Evolutionary conservation across 1,140 invertebrate genomes (phyloP), one percentile per base, ranked within the genome.

Genomic region (Hyposmocoma kahamanoa): DNA sequence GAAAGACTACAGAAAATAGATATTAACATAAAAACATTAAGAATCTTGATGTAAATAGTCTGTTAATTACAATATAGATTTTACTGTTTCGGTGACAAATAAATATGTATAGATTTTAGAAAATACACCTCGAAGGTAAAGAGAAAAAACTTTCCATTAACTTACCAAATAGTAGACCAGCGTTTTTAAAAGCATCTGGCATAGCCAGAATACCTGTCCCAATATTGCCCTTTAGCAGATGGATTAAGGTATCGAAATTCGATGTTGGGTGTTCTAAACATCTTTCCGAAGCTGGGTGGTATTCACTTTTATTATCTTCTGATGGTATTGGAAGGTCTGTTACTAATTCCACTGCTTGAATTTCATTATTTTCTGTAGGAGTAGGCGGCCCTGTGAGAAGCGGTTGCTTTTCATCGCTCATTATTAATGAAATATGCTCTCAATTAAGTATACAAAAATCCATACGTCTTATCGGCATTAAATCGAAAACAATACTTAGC

Each of bases 151-250:
- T n/a, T n/a, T n/a, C n/a, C n/a, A n/a, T n/a, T 17, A 28, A 73
- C 60, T 82, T 87, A 74, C 91, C 94, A 44, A 94, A 87, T 53
- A 91, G 87, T 48, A 95, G 83, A 15, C 95, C 95, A 47, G 94
- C 91, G 84, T 92, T 96, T 84, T 90, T 90, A 64, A 96, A 93
- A 32, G 94, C 95, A 86, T 95, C 91, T 32, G 95, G 94, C 93
- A 96, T 95, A 39, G 93, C 92, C 56, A 95, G 71, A 53, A 95
- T 94, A 1, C 95, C 95, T 8, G 94, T 95, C 10, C 94, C 94
- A 63, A 95, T 92, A 70, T 95, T 95, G 17, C 93, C 93, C 86
- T 95, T 95, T 8, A 95, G 78, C 49, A 95, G 82, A 87, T 95
- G 93, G 42, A 95, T 91, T 72, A 94, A 87, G 0, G 94, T 94